These are phyloP conservation scores for Cynoglossus semilaevis DNA, from an alignment of 2,113 vertebrate species.

Conservation along the genomic window DNA sequence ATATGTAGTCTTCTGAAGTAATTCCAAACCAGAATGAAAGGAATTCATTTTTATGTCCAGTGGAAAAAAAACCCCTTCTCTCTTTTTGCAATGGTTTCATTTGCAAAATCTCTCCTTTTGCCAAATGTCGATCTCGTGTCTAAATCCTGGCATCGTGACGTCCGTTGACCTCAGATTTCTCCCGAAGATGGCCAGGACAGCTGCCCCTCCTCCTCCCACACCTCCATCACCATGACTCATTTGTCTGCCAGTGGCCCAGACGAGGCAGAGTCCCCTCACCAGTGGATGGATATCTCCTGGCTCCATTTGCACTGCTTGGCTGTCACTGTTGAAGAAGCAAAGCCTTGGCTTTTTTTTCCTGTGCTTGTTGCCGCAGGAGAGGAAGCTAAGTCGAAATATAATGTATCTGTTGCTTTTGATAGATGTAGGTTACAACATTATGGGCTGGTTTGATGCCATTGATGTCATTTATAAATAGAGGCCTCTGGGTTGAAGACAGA, in stretches of 20 bases:
- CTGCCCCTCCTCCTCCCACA: conserved; percentile 8
- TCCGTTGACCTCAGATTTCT: conserved; percentile 42
- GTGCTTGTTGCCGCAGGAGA: conserved; percentile 15
- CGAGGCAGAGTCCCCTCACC: conserved; percentile 15
- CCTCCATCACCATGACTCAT: conserved; percentile 40
- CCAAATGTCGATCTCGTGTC: not conserved
- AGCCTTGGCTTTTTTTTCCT: conserved; percentile 10
- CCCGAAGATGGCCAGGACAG: conserved; percentile 19
- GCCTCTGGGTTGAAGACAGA: not conserved
- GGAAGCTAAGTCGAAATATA: conserved; percentile 2
- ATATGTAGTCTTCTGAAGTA: too few species aligned
- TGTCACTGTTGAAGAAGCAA: conserved; percentile 19
- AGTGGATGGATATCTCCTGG: conserved; percentile 22
- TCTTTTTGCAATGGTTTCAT: too few species aligned
- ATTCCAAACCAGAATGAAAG: too few species aligned
- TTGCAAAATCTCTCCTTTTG: too few species aligned
- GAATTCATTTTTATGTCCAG: too few species aligned
- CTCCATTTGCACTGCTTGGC: conserved; percentile 16
- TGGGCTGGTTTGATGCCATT: conserved; percentile 10
- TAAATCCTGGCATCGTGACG: conserved; percentile 27
- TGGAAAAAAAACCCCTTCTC: not conserved
- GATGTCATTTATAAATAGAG: not conserved
- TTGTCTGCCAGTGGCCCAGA: conserved; percentile 33
- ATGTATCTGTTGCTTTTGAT: not conserved
- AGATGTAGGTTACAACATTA: not conserved